Evolutionary conservation across 2,797 vertebrate species (phyloP).

Genomic region (Hoplostethus mediterraneus): DNA sequence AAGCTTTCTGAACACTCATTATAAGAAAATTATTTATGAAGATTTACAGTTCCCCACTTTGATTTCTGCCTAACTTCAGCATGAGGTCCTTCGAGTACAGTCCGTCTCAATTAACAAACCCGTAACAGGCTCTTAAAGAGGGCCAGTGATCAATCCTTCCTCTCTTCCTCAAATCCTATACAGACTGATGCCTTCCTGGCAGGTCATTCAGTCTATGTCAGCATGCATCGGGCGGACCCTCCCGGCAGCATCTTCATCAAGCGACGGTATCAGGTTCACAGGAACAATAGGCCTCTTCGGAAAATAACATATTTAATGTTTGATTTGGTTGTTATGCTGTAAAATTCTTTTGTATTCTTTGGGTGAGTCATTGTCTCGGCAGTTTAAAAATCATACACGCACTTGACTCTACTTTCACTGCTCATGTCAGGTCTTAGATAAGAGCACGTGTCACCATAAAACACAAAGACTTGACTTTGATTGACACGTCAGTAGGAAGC

Average conservation of each 20-base stretch:
- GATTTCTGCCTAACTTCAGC: constrained; percentile 14
- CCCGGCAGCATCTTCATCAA: too few relatives aligned
- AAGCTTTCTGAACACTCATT: constrained; percentile 32
- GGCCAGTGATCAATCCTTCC: constrained; percentile 12
- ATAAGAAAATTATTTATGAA: background rate
- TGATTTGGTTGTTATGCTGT: background rate
- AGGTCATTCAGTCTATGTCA: background rate
- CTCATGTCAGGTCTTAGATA: constrained; percentile 39
- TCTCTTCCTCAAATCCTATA: constrained; percentile 23
- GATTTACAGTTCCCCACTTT: background rate
- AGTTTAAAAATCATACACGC: constrained; percentile 26
- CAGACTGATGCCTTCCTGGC: constrained; percentile 28
- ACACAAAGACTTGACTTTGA: constrained; percentile 64
- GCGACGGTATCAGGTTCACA: background rate
- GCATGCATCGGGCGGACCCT: too few relatives aligned
- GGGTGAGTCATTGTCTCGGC: background rate
- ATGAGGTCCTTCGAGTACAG: background rate
- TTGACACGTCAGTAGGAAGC: constrained; percentile 45
- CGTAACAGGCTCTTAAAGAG: constrained; percentile 5
- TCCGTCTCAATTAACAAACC: background rate
- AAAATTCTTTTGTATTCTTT: constrained; percentile 8
- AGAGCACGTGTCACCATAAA: constrained; percentile 41
- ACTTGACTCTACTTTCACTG: constrained; percentile 24
- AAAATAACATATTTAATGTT: background rate
- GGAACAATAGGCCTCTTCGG: background rate